These are phyloP conservation scores for Lepidurus apus DNA, from an alignment of 1,140 invertebrate species.

Conservation along the genomic window DNA sequence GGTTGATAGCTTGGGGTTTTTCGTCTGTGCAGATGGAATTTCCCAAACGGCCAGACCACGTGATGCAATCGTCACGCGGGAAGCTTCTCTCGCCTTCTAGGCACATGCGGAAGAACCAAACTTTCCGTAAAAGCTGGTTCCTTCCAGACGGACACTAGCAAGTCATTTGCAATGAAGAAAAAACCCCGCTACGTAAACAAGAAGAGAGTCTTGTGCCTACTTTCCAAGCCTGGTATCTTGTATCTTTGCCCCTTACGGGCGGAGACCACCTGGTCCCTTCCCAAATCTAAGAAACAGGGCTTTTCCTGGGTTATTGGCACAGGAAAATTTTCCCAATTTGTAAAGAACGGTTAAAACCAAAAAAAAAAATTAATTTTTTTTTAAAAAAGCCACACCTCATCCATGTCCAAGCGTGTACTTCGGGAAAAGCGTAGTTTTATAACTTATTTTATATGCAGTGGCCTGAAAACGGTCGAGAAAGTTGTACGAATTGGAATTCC, in stretches of 20 bases:
- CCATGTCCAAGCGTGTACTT: too few relatives aligned
- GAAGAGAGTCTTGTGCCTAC: background rate
- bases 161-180: background rate
- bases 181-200: too few relatives aligned
- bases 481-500: too few relatives aligned
- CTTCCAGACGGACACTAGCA: background rate
- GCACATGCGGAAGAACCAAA: slow-evolving; percentile 5
- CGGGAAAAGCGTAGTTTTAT: too few relatives aligned
- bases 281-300: background rate
- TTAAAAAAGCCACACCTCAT: too few relatives aligned
- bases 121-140: background rate
- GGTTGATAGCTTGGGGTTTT: slow-evolving; percentile 19
- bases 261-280: background rate
- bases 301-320: background rate
- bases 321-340: background rate
- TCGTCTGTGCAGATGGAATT: slow-evolving; percentile 6
- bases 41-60: slow-evolving; percentile 1
- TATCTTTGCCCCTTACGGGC: background rate
- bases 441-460: too few relatives aligned
- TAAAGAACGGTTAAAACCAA: background rate
- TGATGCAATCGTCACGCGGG: slow-evolving; percentile 5
- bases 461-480: too few relatives aligned
- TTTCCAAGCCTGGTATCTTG: background rate
- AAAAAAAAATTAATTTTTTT: too few relatives aligned
- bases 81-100: background rate